Conservation (phyloP, 2,797 vertebrate species). For the Xyrichtys novacula region DNA sequence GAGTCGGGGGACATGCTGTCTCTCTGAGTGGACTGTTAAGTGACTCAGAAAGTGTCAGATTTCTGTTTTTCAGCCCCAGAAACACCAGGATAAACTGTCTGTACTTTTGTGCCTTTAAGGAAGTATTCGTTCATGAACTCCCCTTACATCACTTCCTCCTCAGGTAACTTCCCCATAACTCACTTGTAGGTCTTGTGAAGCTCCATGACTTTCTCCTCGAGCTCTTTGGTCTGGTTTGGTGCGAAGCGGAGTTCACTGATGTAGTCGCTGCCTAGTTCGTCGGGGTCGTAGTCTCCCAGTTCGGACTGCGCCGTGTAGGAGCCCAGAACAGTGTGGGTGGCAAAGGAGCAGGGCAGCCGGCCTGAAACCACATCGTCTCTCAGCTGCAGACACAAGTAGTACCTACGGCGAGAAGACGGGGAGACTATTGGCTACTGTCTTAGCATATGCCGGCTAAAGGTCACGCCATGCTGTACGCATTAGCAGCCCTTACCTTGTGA, state of each 20-base stretch:
- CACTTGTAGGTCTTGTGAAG: conserved; percentile 97
- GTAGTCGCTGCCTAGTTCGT: conserved; percentile 92
- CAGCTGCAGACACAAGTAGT: conserved; percentile 96
- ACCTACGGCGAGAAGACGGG: conserved; percentile 79
- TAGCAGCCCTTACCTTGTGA: conserved; percentile 89
- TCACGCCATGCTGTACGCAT: background rate
- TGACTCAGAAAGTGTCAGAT: background rate
- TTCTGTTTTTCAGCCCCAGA: background rate
- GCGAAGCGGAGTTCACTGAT: conserved; percentile 94
- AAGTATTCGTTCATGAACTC: no score
- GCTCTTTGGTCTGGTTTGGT: conserved; percentile 96
- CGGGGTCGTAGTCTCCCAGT: conserved; percentile 94
- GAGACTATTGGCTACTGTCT: no score
- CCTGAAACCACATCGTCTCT: conserved; percentile 95
- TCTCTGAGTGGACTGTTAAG: conserved; percentile 19
- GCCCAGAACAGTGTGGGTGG: conserved; percentile 93
- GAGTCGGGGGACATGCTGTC: conserved; percentile 18
- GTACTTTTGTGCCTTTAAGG: no score
- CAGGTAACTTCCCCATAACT: conserved; percentile 24
- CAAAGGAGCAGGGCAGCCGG: conserved; percentile 95
- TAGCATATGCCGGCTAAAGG: background rate
- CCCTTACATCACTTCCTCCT: background rate
- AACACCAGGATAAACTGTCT: no score
- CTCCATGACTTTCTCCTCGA: conserved; percentile 96
- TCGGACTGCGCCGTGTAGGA: conserved; percentile 97